Conservation (phyloP, 1,140 invertebrate species). For the Reticulitermes speratus region DNA sequence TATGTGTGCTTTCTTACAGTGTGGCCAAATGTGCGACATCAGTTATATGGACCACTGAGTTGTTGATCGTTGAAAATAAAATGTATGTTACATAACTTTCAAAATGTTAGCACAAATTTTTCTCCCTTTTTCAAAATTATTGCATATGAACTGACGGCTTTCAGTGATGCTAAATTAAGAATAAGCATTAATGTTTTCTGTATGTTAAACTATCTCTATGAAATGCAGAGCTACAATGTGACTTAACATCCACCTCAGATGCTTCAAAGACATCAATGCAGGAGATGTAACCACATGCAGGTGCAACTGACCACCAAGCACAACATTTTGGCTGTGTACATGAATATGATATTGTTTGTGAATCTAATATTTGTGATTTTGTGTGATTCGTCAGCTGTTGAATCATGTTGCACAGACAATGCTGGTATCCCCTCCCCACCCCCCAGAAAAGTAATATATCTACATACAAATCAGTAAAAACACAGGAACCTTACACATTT, state of each 20-base stretch:
- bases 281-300: background rate
- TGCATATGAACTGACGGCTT: background rate
- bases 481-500: background rate
- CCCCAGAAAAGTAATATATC: background rate
- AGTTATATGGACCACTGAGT: too few relatives aligned
- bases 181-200: background rate
- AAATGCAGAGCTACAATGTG: background rate
- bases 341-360: too few relatives aligned
- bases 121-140: too few relatives aligned
- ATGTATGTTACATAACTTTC: too few relatives aligned
- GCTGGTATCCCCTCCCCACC: background rate
- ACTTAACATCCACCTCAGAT: background rate
- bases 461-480: background rate
- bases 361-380: background rate
- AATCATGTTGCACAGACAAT: background rate
- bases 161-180: background rate
- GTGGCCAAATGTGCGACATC: too few relatives aligned
- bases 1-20: background rate
- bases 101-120: too few relatives aligned
- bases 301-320: slow-evolving; percentile 3
- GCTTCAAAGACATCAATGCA: background rate
- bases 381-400: background rate
- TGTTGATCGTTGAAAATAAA: too few relatives aligned
- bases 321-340: too few relatives aligned
- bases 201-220: background rate